Base-by-base conservation (phyloP, 2,113 vertebrate genomes). In the Elaphurus davidianus region DNA sequence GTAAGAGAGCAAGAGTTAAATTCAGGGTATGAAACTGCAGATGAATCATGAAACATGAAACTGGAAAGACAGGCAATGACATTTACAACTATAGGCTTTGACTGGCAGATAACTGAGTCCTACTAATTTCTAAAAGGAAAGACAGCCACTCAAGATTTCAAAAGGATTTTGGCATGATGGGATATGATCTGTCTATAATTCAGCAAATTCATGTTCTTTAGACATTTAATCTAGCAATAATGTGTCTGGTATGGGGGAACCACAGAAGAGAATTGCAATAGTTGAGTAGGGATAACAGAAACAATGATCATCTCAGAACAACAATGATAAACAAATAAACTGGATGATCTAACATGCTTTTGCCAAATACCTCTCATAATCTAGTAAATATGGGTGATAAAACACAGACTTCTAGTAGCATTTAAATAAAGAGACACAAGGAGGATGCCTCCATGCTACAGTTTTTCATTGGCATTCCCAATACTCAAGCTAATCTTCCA, bases 401-500 rank as follows among this genome's bases (percentile, higher is more conserved):
- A 81, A 9, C 93, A 50, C 91, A 91, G 74, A 90, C 50, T 95
- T 92, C 47, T 96, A 88, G 95, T 47, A 98, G 97, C 62, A 97
- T 60, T 5, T 57, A 97, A 98, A 97, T 98, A 98, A 98, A 97
- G 87, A 95, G 71, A 92, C 50, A 96, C 91, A 97, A 10, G 0
- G 92, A 97, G 81, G 94, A 98, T 97, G 92, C 95, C 96, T 93
- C 96, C 71, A 98, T 95, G 98, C 97, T 98, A 98, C 90, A 92
- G 50, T 96, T 98, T 98, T 98, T 98, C 98, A 98, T 93, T 98
- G 98, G 74, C 94, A 97, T 97, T 91, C 74, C 95, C 96, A 97
- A 78, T 98, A 93, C 96, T 94, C 97, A 98, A 95, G 95, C 95
- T 93, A 47, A 97, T 96, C 98, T 97, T 94, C 98, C 98, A 99